Base-by-base conservation (phyloP, 1,140 invertebrate genomes). In the Tribolium madens region DNA sequence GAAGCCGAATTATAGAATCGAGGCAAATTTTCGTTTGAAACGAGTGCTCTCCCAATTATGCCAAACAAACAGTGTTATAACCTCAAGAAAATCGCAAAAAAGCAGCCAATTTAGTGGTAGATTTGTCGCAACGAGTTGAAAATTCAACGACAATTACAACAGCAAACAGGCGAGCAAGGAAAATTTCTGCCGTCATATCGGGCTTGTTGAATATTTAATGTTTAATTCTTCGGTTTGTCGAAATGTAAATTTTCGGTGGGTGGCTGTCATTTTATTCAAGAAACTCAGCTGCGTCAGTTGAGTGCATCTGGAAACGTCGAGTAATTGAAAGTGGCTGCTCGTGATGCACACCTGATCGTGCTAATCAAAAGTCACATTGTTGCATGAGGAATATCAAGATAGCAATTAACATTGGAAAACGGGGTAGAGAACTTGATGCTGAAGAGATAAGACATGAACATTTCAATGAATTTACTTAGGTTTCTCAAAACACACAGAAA, bases 271-370 rank as follows among this genome's bases (percentile, higher is more conserved):
- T 52, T 57, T 21, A 57, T 57, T 57, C 52, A 26, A 26, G 18
- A 12, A 12, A 26, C 18, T 18, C 52, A 57, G 18, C 52, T 57
- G 13, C 50, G 50, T 14, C 50, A 17, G 12, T 17, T 2, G 50
- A 52, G 50, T 52, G 50, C 52, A 21, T n/a, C 18, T 57, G 15
- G 18, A 57, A 10, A 18, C 17, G 3, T 10, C 0, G 10, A 18
- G 52, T 26, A 18, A 57, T 57, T 57, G 52, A 21, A 57, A 57
- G 18, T 57, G 15, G 18, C 7, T 57, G 18, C 2, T 57, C 52
- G 52, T 57, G 52, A 2, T 17, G 52, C 18, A 57, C 52, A 57
- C 52, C 52, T 57, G 17, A 52, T 52, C 50, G 50, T 52, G 50
- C 50, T 52, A 52, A 57, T 57, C 52, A 57, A 57, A 57, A 57